Evolutionary conservation across 2,888 invertebrate genomes (phyloP).

Genomic region (Diadegma fenestrale): DNA sequence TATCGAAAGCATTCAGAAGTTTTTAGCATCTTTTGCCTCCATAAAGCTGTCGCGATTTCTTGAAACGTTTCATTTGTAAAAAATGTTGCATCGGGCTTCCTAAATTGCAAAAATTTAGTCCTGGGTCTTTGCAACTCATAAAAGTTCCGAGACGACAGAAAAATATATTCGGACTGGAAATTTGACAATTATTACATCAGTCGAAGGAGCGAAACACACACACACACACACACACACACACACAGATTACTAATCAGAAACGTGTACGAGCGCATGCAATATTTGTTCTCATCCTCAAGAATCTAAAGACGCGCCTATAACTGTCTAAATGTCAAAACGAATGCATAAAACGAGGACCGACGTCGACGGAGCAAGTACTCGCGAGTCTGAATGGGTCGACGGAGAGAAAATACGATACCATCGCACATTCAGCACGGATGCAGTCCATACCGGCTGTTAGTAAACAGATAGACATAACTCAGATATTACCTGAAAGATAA

Average conservation of each 20-base stretch:
- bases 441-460: background rate
- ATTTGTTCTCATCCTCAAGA: constrained; percentile 52
- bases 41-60: background rate
- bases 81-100: background rate
- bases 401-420: constrained; percentile 43
- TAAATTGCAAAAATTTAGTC: background rate
- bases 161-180: background rate
- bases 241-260: constrained; percentile 11
- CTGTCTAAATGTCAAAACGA: constrained; percentile 70
- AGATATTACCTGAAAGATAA: background rate
- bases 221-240: background rate
- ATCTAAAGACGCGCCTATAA: constrained; percentile 38
- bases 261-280: constrained; percentile 12
- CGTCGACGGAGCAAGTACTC: constrained; percentile 58
- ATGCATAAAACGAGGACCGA: constrained; percentile 62
- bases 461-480: constrained; percentile 12
- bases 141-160: background rate
- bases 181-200: background rate
- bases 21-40: background rate
- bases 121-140: background rate
- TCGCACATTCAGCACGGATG: constrained; percentile 27
- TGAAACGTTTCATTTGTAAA: background rate
- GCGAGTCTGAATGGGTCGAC: constrained; percentile 41
- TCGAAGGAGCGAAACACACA: background rate
- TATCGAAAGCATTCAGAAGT: background rate